phyloP scores from a whole-genome alignment of 2,888 invertebrate genomes.

The Emmelina monodactyla region DNA sequence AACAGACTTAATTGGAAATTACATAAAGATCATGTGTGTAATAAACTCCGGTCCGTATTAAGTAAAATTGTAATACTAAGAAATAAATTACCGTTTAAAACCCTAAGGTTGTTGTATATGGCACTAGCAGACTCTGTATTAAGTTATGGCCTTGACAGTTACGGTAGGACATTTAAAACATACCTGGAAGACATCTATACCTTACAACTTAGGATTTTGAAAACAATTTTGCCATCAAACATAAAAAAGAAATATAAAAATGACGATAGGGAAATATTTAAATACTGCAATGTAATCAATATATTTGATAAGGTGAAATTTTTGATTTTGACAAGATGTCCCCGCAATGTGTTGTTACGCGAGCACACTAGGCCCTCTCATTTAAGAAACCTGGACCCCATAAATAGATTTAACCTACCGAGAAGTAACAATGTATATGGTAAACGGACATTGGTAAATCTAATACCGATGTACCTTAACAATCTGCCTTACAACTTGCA shows the following conservation, averaged over 20 bases:
- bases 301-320: neutral
- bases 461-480: too few relatives aligned
- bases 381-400: neutral
- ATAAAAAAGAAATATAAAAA: neutral
- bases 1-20: constrained; percentile 4
- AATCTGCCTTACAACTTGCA: too few relatives aligned
- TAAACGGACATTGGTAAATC: too few relatives aligned
- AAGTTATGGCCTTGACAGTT: constrained; percentile 1
- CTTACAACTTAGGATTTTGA: constrained; percentile 2
- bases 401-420: neutral
- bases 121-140: constrained; percentile 3
- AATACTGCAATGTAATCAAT: constrained; percentile 1
- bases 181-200: constrained; percentile 1
- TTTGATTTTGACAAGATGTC: neutral
- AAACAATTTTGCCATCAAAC: neutral
- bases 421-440: neutral
- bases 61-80: constrained; percentile 1
- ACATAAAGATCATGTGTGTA: constrained; percentile 6
- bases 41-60: constrained; percentile 4
- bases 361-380: neutral
- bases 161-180: constrained; percentile 3
- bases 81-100: constrained; percentile 3
- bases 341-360: neutral
- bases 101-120: neutral
- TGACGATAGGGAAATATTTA: neutral